Evolutionary conservation across 2,113 vertebrate species (phyloP), one percentile per base, ranked within the genome.

Genomic region (Cygnus atratus): DNA sequence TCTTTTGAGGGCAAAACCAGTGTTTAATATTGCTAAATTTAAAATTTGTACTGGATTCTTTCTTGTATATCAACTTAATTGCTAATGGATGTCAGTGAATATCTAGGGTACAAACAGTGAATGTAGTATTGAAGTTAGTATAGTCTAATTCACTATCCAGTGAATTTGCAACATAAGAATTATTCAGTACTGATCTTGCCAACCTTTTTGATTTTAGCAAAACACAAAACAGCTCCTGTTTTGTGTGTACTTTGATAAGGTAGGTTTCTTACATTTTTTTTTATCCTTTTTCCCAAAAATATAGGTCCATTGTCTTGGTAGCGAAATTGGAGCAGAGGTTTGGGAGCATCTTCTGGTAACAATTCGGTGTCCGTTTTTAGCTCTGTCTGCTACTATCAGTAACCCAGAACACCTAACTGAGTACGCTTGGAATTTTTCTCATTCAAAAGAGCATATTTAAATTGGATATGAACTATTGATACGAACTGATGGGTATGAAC

Each of bases 281-380:
- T 55, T 17, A 54, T 28, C 8, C 5, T 44, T 85, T 62, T 57
- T 5, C 25, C 20, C 10, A 1, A 76, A 78, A 87, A 59, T 13
- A 39, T 37, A 98, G 98, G 88, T 97, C 18, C 97, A 98, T 83
- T 97, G 96, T 88, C 95, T 98, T 70, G 97, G 96, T 0, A 82
- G 96, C 84, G 97, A 98, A 96, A 97, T 98, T 86, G 98, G 98
- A 92, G 98, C 97, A 68, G 98, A 98, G 79, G 33, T 97, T 89
- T 98, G 97, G 98, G 98, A 98, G 29, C 98, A 98, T 81, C 93
- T 98, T 37, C 92, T 98, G 24, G 97, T 97, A 72, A 98, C 97
- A 96, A 97, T 98, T 86, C 93, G 93, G 46, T 98, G 98, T 79
- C 97, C 97, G 1, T 98, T 98, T 95, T 88, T 98, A 92, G 98